phyloP scores from a whole-genome alignment of 2,113 vertebrate genomes.

The Osmerus eperlanus region DNA sequence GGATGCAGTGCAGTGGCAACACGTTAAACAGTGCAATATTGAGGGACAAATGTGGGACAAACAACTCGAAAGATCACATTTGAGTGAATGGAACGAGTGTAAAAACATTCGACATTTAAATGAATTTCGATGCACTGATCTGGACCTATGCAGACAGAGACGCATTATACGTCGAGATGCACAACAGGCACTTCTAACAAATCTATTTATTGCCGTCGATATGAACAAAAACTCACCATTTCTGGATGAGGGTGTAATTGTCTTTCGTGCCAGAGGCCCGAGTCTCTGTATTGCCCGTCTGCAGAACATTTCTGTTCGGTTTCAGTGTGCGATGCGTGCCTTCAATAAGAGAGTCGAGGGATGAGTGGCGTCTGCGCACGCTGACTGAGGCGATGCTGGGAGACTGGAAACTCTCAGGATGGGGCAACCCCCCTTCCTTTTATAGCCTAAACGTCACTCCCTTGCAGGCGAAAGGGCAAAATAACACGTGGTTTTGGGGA shows the following conservation, averaged over 20 bases:
- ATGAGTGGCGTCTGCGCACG: background rate
- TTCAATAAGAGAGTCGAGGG: background rate
- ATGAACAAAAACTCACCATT: slow-evolving; percentile 51
- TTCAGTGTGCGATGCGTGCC: background rate
- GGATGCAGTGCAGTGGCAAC: no score
- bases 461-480: slow-evolving; percentile 18
- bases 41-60: background rate
- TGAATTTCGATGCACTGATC: background rate
- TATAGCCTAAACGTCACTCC: slow-evolving; percentile 5
- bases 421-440: slow-evolving; percentile 12
- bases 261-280: slow-evolving; percentile 67
- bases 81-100: background rate
- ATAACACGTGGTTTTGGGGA: slow-evolving; percentile 6
- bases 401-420: background rate
- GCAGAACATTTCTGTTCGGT: slow-evolving; percentile 70
- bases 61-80: background rate
- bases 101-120: background rate
- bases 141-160: background rate
- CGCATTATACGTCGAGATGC: background rate
- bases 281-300: slow-evolving; percentile 76
- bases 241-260: slow-evolving; percentile 33
- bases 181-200: background rate
- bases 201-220: background rate
- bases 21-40: background rate
- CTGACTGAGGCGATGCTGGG: background rate